phyloP scores from a whole-genome alignment of 2,113 vertebrate species.

The Nibea albiflora region DNA sequence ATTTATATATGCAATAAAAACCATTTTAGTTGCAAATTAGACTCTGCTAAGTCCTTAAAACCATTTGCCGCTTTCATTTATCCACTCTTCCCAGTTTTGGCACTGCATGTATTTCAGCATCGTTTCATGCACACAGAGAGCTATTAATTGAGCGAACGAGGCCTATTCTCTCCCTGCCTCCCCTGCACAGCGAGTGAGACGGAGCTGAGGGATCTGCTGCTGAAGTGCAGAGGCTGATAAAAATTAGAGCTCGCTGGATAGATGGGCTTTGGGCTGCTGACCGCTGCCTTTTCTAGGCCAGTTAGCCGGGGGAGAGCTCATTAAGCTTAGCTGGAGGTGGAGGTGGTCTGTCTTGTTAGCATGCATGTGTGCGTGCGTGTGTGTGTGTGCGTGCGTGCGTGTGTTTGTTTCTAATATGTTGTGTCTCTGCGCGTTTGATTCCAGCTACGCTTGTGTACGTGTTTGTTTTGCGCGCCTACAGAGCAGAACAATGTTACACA shows the following conservation, averaged over 20 bases:
- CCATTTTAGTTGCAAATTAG: constrained; percentile 63
- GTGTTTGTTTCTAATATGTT: constrained; percentile 31
- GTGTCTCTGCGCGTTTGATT: constrained; percentile 28
- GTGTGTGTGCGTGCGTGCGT: not conserved
- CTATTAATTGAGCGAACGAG: constrained; percentile 66
- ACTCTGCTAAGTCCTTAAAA: constrained; percentile 61
- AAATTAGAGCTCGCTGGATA: constrained; percentile 58
- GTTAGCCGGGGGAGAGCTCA: constrained; percentile 65
- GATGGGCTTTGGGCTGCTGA: constrained; percentile 64
- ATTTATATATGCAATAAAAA: constrained; percentile 58
- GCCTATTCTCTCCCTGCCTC: constrained; percentile 52
- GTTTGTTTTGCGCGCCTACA: not conserved
- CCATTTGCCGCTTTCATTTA: constrained; percentile 66
- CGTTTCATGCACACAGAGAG: constrained; percentile 32
- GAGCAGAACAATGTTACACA: constrained; percentile 26
- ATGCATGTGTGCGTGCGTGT: constrained; percentile 18
- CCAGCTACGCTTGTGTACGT: constrained; percentile 6
- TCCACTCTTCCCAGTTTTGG: constrained; percentile 56
- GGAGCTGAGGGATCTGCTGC: constrained; percentile 44
- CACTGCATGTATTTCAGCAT: constrained; percentile 40
- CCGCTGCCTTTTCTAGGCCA: constrained; percentile 69
- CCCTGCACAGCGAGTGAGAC: constrained; percentile 45
- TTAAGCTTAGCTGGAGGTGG: constrained; percentile 67
- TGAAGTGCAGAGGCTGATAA: constrained; percentile 65
- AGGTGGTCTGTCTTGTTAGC: constrained; percentile 56